Percentiles rank a stretch among this genome's conserved stretches.
phyloP scores from a whole-genome alignment of 2,113 vertebrate genomes.

The Elgaria multicarinata region DNA sequence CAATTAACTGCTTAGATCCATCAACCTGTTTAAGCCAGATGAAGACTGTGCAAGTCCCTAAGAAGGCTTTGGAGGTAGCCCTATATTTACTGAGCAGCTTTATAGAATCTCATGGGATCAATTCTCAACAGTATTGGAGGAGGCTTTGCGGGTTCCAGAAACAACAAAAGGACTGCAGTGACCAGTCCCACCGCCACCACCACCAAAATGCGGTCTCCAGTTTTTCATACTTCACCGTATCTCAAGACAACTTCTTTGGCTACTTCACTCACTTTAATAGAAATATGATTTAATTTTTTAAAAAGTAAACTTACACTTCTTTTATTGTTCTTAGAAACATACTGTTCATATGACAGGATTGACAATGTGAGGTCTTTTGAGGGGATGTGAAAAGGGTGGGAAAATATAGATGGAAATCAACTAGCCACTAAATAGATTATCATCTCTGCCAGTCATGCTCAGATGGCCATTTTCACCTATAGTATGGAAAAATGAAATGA shows the following conservation, averaged over 20 bases:
- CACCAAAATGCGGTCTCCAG: background rate
- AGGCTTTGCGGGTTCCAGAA: background rate
- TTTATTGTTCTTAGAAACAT: background rate
- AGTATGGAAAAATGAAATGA: conserved; percentile 29
- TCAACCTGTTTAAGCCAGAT: background rate
- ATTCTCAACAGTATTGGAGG: background rate
- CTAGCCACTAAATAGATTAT: conserved; percentile 35
- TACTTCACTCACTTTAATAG: background rate
- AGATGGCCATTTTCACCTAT: conserved; percentile 30
- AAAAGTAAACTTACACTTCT: background rate
- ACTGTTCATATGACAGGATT: conserved; percentile 11
- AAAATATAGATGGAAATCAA: conserved; percentile 47
- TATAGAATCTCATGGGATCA: background rate
- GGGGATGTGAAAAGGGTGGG: conserved; percentile 22
- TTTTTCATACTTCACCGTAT: background rate
- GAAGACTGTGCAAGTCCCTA: background rate
- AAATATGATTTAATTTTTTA: background rate
- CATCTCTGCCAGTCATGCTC: conserved; percentile 49
- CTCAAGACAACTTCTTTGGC: background rate
- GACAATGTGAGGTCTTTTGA: conserved; percentile 35
- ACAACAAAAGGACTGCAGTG: background rate
- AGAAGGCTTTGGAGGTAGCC: background rate
- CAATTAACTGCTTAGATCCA: background rate
- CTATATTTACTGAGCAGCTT: background rate
- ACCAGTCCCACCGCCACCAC: too few species aligned